phyloP scores from a whole-genome alignment of 2,113 vertebrate genomes.

The Megaptera novaeangliae region DNA sequence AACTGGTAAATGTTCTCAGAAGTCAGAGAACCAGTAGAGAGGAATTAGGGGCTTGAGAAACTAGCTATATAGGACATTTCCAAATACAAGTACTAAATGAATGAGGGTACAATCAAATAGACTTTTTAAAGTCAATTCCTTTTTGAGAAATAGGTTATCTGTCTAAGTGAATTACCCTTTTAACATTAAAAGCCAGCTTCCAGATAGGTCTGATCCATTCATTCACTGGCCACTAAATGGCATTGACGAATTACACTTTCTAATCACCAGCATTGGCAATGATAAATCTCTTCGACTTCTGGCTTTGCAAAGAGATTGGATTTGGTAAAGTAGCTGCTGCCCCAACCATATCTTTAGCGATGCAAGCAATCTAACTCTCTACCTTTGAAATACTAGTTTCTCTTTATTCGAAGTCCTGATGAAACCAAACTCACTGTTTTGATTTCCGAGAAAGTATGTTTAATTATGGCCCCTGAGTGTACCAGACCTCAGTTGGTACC shows the following conservation, averaged over 20 bases:
- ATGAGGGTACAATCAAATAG: slow-evolving; percentile 44
- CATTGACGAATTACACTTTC: slow-evolving; percentile 59
- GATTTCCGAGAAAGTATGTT: background rate
- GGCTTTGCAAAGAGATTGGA: slow-evolving; percentile 47
- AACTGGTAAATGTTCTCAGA: background rate
- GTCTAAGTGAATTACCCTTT: slow-evolving; percentile 42
- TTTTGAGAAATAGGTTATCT: slow-evolving; percentile 64
- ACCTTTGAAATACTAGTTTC: background rate
- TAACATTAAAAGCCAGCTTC: slow-evolving; percentile 51
- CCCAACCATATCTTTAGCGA: background rate
- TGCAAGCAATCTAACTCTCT: background rate
- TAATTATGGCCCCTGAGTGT: background rate
- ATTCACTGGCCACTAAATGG: slow-evolving; percentile 48
- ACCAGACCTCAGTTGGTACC: background rate
- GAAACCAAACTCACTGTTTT: background rate
- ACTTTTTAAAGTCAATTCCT: slow-evolving; percentile 66
- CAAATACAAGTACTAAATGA: slow-evolving; percentile 62
- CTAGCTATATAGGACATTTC: background rate
- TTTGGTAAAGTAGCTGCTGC: slow-evolving; percentile 3
- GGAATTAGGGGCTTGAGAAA: background rate
- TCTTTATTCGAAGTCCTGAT: background rate
- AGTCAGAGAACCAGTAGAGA: background rate
- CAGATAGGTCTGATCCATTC: slow-evolving; percentile 36
- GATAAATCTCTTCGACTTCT: slow-evolving; percentile 62
- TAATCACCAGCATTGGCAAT: slow-evolving; percentile 31